phyloP scores from a whole-genome alignment of 2,797 vertebrate genomes.

The Yasuhikotakia modesta region DNA sequence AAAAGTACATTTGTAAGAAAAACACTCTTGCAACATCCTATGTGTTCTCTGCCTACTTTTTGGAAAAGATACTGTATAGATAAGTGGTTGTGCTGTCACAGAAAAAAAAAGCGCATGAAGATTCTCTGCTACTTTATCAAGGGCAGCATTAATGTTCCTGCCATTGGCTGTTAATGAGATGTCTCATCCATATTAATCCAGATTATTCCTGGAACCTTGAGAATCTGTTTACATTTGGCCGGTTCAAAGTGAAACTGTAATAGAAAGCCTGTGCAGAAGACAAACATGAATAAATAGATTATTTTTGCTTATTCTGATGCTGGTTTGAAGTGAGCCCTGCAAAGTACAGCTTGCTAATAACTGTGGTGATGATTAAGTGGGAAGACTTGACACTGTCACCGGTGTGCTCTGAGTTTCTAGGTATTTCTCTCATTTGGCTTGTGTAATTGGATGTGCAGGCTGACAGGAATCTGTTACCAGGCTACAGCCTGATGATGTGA shows the following conservation, averaged over 20 bases:
- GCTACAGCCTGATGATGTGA: constrained; percentile 25
- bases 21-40: constrained; percentile 34
- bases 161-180: constrained; percentile 59
- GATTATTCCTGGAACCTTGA: constrained; percentile 53
- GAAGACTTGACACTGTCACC: constrained; percentile 18
- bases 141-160: constrained; percentile 42
- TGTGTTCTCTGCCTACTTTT: constrained; percentile 19
- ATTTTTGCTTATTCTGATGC: constrained; percentile 21
- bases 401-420: constrained; percentile 2
- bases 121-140: constrained; percentile 21
- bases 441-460: constrained; percentile 33
- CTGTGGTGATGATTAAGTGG: constrained; percentile 14
- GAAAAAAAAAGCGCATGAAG: constrained; percentile 39
- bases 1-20: constrained; percentile 52
- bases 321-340: constrained; percentile 4
- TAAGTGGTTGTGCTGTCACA: constrained; percentile 30
- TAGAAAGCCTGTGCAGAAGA: constrained; percentile 39
- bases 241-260: constrained; percentile 58
- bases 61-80: constrained; percentile 30
- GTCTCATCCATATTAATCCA: constrained; percentile 63
- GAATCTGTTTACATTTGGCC: constrained; percentile 54
- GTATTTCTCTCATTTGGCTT: constrained; percentile 40
- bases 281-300: constrained; percentile 53
- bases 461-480: constrained; percentile 22
- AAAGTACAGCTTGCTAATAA: not conserved